These are phyloP conservation scores for Tetramorium bicarinatum DNA, from an alignment of 2,888 invertebrate species.

Conservation along the genomic window DNA sequence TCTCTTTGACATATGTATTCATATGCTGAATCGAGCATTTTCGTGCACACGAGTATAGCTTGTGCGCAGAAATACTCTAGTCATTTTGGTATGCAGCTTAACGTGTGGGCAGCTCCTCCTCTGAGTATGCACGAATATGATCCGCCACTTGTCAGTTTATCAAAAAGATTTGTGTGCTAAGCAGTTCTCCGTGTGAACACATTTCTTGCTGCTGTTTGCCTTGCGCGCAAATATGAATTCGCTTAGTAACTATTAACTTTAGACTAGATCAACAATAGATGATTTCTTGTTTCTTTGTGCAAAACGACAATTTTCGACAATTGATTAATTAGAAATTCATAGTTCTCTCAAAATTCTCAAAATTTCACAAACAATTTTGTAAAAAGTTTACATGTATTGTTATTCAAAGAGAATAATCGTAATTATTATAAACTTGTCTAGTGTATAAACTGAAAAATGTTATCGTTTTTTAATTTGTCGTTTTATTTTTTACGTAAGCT, in stretches of 20 bases:
- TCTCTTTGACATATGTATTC: constrained; percentile 35
- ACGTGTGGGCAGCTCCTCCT: constrained; percentile 36
- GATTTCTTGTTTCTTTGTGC: neutral
- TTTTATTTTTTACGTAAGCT: neutral
- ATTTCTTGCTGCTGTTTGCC: constrained; percentile 11
- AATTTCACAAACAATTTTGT: neutral
- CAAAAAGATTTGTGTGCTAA: constrained; percentile 44
- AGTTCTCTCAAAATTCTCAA: neutral
- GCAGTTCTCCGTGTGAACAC: constrained; percentile 39
- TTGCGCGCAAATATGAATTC: constrained; percentile 11
- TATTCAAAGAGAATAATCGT: neutral
- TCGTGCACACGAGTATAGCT: constrained; percentile 23
- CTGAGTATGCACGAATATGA: constrained; percentile 29
- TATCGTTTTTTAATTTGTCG: neutral
- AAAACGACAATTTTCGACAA: neutral
- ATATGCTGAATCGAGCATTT: constrained; percentile 34
- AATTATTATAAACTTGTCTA: neutral
- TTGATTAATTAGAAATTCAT: neutral
- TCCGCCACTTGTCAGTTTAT: constrained; percentile 48
- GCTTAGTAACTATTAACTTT: constrained; percentile 21
- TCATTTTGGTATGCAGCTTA: constrained; percentile 42
- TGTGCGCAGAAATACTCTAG: constrained; percentile 41
- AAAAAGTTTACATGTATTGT: neutral
- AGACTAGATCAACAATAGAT: neutral
- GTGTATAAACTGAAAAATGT: neutral